Percentiles rank a stretch among this genome's conserved stretches.
These are phyloP conservation scores for Craseonycteris thonglongyai DNA, from an alignment of 2,113 vertebrate species.

Conservation along the genomic window DNA sequence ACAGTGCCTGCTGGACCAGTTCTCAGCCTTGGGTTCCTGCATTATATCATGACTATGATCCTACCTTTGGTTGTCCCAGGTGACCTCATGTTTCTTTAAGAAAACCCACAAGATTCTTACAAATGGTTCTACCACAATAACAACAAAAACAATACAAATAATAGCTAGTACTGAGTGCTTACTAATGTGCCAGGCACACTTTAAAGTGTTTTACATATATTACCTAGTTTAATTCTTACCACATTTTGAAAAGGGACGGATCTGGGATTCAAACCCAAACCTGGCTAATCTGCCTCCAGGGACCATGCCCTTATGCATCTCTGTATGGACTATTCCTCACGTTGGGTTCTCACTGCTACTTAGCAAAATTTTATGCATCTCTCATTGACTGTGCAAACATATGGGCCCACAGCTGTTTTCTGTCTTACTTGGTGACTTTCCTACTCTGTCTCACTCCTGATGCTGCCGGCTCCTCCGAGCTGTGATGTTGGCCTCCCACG, in stretches of 20 bases:
- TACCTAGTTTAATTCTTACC: not conserved
- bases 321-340: no score
- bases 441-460: not conserved
- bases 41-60: not conserved
- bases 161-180: not conserved
- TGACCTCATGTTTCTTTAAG: not conserved
- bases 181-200: not conserved
- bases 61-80: not conserved
- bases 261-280: not conserved
- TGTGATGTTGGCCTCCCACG: fast-evolving
- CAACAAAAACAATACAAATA: not conserved
- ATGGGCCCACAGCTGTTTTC: not conserved
- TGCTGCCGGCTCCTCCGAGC: not conserved
- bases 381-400: not conserved
- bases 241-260: not conserved
- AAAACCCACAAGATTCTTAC: not conserved
- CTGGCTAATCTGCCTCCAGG: not conserved
- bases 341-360: not conserved
- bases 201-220: not conserved
- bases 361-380: not conserved
- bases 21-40: not conserved
- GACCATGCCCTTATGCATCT: not conserved
- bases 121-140: not conserved
- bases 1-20: not conserved
- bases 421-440: not conserved